A percentile compares a stretch with the other conserved stretches of the same genome.
Conservation (phyloP, 2,888 invertebrate genomes). For the Drosophila mimetica region DNA sequence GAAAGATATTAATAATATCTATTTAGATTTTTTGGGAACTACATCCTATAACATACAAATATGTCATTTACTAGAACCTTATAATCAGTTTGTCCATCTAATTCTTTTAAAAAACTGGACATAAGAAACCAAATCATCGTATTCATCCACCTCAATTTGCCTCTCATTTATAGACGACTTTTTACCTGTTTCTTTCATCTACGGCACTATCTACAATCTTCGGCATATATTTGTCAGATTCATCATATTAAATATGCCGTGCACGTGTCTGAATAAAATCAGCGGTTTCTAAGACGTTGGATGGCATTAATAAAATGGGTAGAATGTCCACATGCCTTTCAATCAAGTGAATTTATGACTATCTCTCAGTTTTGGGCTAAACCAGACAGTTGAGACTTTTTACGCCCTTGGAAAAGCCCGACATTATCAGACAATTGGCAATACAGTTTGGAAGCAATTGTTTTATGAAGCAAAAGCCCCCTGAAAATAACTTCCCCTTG, state of each 20-base stretch:
- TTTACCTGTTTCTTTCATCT: constrained; percentile 50
- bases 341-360: constrained; percentile 52
- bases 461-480: background rate
- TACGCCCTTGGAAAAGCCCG: constrained; percentile 2
- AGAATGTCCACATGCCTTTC: constrained; percentile 32
- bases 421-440: constrained; percentile 5
- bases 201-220: constrained; percentile 17
- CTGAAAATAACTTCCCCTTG: constrained; percentile 9
- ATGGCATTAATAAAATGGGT: constrained; percentile 57
- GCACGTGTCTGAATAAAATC: constrained; percentile 61
- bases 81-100: background rate
- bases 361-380: constrained; percentile 55
- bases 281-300: constrained; percentile 55
- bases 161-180: constrained; percentile 5
- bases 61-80: background rate
- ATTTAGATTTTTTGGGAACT: too few species aligned
- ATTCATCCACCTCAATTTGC: background rate
- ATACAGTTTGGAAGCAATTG: too few species aligned
- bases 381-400: constrained; percentile 39
- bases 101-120: background rate
- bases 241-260: constrained; percentile 44
- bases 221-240: constrained; percentile 16
- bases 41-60: too few species aligned
- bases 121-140: background rate
- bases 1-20: too few species aligned